phyloP scores from a whole-genome alignment of 2,888 invertebrate genomes.

The Phengaris alcon region DNA sequence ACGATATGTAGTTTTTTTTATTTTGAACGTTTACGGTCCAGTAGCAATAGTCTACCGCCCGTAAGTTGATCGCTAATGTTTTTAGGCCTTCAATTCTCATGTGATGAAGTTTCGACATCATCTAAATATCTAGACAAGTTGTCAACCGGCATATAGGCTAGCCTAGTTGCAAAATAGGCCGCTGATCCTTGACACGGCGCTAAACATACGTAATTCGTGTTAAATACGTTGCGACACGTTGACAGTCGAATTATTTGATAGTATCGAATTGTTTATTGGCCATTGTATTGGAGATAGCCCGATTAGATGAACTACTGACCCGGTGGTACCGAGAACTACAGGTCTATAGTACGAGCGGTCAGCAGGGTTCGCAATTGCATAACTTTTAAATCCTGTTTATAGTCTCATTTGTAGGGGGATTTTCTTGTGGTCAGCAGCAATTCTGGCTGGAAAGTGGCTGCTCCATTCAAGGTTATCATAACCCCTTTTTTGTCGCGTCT shows the following conservation, averaged over 20 bases:
- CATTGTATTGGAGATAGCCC: constrained; percentile 44
- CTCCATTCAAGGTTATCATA: not conserved
- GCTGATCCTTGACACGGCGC: constrained; percentile 25
- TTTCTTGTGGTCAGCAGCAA: not conserved
- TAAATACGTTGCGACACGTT: constrained; percentile 29
- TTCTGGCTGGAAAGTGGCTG: not conserved
- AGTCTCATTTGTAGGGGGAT: not conserved
- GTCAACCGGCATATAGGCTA: constrained; percentile 1
- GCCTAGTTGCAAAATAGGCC: constrained; percentile 14
- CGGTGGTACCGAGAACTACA: constrained; percentile 61
- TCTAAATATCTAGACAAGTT: not conserved
- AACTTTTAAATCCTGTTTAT: not conserved
- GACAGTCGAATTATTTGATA: constrained; percentile 31
- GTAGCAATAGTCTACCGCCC: no score
- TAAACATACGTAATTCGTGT: constrained; percentile 29
- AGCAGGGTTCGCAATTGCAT: constrained; percentile 40
- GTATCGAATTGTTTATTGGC: constrained; percentile 29
- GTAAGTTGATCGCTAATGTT: no score
- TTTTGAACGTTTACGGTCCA: no score
- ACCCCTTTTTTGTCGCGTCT: not conserved
- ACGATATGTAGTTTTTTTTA: no score
- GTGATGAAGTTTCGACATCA: not conserved
- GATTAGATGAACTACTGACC: constrained; percentile 66
- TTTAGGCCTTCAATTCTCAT: no score
- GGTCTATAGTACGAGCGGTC: constrained; percentile 68